Evolutionary conservation across 1,140 invertebrate species (phyloP), one percentile per base, ranked within the genome.

Genomic region (Leptinotarsa undecemlineata): DNA sequence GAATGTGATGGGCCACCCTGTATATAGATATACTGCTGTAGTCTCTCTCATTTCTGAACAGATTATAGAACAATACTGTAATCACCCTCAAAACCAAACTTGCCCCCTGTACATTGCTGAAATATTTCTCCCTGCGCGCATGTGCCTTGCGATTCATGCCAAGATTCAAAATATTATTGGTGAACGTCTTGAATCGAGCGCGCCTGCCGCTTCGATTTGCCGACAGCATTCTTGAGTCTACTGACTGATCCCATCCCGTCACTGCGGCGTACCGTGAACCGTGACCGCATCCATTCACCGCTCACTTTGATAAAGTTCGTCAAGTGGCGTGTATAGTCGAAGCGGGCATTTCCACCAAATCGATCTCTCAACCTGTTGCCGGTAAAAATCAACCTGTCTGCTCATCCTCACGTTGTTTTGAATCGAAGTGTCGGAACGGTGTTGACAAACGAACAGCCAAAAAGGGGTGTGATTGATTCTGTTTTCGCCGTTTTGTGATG

Each of bases 161-260:
- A 61, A n/a, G 60, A 61, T 13, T 61, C 60, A 20, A n/a, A 20
- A 20, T 20, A 20, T 61, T n/a, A 20, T 64, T 64, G 63, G 63
- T 64, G 20, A 64, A 64, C 26, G 63, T 21, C n/a, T 15, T 57
- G 51, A 17, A 19, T 17, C 15, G 15, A 19, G 51, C 20, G 20
- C 63, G 63, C 63, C 63, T 21, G 17, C 5, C 63, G 51, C 15
- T 57, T 57, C 51, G 51, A 57, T 57, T 57, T 57, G 63, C 63
- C 63, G 63, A 64, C 26, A 20, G 20, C 14, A 14, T n/a, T 15
- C 63, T 21, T 14, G 20, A 33, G 14, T 64, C n/a, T 21, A 21
- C 20, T 17, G 17, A 64, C 63, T 64, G 63, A 64, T 23, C 15
- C 63, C 63, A 20, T 64, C 26, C 60, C 60, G 60, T 42, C 33